Evolutionary conservation across 2,888 invertebrate genomes (phyloP).

Genomic region (Rhodophaea formosa): DNA sequence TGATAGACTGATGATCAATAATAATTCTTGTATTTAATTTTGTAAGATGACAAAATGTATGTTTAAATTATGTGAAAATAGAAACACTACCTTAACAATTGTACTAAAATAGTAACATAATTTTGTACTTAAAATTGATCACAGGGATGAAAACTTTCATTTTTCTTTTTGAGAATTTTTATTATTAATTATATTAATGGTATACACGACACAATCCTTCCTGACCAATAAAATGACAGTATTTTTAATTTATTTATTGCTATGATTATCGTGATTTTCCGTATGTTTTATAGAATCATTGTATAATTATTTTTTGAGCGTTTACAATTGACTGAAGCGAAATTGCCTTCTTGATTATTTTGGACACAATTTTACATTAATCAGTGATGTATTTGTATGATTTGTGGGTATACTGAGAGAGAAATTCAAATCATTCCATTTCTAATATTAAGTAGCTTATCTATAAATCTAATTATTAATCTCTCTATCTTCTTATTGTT

Average conservation of each 20-base stretch:
- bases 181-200: slow-evolving; percentile 49
- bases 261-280: slow-evolving; percentile 62
- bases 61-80: slow-evolving; percentile 73
- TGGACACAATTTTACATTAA: slow-evolving; percentile 55
- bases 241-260: slow-evolving; percentile 75
- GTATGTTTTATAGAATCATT: slow-evolving; percentile 62
- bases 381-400: slow-evolving; percentile 54
- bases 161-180: slow-evolving; percentile 73
- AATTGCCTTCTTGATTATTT: slow-evolving; percentile 66
- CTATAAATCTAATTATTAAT: slow-evolving; percentile 56
- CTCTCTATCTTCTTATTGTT: slow-evolving; percentile 61
- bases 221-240: slow-evolving; percentile 72
- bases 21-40: slow-evolving; percentile 79
- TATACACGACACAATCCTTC: slow-evolving; percentile 21
- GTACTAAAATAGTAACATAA: slow-evolving; percentile 52
- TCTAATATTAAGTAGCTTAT: slow-evolving; percentile 56
- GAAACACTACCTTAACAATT: slow-evolving; percentile 52
- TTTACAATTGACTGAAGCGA: slow-evolving; percentile 75
- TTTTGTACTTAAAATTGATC: slow-evolving; percentile 76
- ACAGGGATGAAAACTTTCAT: slow-evolving; percentile 68
- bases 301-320: slow-evolving; percentile 68
- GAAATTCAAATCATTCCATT: slow-evolving; percentile 76
- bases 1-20: slow-evolving; percentile 81
- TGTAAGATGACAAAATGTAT: slow-evolving; percentile 78
- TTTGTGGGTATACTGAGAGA: slow-evolving; percentile 77